Base-by-base conservation (phyloP, 2,797 vertebrate genomes). In the Hyperoplus lanceolatus region DNA sequence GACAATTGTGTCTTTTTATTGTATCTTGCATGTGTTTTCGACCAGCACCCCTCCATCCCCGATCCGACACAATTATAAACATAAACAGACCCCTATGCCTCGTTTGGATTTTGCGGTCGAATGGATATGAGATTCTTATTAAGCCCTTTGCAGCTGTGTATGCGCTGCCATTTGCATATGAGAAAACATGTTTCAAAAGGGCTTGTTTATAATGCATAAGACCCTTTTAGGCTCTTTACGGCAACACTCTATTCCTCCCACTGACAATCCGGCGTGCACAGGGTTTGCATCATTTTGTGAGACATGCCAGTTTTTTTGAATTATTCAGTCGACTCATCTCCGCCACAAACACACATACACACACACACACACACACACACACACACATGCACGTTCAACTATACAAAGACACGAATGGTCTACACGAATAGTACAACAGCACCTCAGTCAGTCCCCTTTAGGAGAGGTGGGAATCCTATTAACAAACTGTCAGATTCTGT, bases 311-410 rank as follows among this genome's bases (percentile, higher is more conserved):
- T 91, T 94, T 29, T 29, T 29, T 74, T 96, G 94, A 97, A 96
- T 96, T 95, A 96, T 97, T 96, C 95, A 97, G 94, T 84, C 84
- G 29, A 87, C 80, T 96, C 91, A 80, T 95, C 92, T 93, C 90
- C 89, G 87, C 87, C 90, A 87, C 87, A 95, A 94, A 94, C 78
- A 93, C 88, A 83, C 69, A 75, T 71, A 59, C 82, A 90, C 83
- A 83, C 69, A 75, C 73, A 59, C 82, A 90, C 83, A 21, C 21
- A 21, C 21, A 21, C 29, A 29, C 90, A 87, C 87, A 95, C 94
- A 94, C 78, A 93, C 88, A 83, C 69, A 75, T 71, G 61, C 82
- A 90, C 83, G 82, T 84, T 89, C 81, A 81, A 82, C 70, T 73
- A 84, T 58, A 71, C 79, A 84, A 86, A 88, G 85, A 93, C 71